A percentile compares a stretch with the other conserved stretches of the same genome.
phyloP scores from a whole-genome alignment of 2,797 vertebrate genomes.

The Diplodus sargus region DNA sequence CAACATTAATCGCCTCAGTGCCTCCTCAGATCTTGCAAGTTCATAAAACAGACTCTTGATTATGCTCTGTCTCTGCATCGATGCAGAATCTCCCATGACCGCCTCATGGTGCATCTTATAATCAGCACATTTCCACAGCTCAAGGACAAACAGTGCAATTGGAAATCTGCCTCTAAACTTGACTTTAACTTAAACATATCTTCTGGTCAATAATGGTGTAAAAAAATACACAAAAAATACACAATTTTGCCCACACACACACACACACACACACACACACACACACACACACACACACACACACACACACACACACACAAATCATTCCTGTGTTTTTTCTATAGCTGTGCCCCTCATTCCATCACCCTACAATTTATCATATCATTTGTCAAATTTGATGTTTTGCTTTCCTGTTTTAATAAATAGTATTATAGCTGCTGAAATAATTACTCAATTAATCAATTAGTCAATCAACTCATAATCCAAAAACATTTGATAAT shows the following conservation, averaged over 20 bases:
- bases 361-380: not conserved
- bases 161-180: not conserved
- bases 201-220: too few relatives aligned
- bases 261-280: not conserved
- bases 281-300: not conserved
- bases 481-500: not conserved
- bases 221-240: too few relatives aligned
- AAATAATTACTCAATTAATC: not conserved
- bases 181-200: not conserved
- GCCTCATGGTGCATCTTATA: too few relatives aligned
- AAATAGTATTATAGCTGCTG: not conserved
- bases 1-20: too few relatives aligned
- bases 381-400: not conserved
- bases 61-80: too few relatives aligned
- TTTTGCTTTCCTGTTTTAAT: not conserved
- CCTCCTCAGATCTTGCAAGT: too few relatives aligned
- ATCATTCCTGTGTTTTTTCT: not conserved
- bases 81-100: too few relatives aligned
- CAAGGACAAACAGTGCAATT: too few relatives aligned
- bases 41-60: too few relatives aligned
- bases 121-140: too few relatives aligned
- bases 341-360: not conserved
- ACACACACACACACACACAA: not conserved
- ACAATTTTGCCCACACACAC: not conserved
- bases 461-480: not conserved